Conservation (phyloP, 2,888 invertebrate genomes). For the Elmis aenea region DNA sequence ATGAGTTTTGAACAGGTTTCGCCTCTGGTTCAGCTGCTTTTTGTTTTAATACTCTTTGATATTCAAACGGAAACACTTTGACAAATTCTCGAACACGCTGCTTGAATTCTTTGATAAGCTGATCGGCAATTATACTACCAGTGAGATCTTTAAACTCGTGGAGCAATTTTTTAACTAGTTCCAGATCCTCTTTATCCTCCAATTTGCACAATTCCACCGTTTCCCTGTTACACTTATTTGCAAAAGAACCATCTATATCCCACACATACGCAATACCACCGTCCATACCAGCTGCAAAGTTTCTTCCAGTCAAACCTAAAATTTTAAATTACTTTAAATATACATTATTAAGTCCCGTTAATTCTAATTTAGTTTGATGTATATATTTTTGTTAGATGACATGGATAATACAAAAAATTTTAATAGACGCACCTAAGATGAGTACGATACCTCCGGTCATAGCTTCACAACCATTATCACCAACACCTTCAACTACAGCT, state of each 20-base stretch:
- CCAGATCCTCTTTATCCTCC: conserved; percentile 71
- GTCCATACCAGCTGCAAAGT: conserved; percentile 99
- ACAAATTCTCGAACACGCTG: conserved; percentile 73
- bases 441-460: conserved; percentile 95
- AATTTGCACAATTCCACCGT: conserved; percentile 88
- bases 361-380: no score
- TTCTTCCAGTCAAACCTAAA: conserved; percentile 92
- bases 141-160: conserved; percentile 84
- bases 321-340: no score
- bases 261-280: conserved; percentile 90
- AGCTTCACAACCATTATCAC: conserved; percentile 99
- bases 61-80: conserved; percentile 96
- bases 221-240: conserved; percentile 87
- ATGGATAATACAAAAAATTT: no score
- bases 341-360: no score
- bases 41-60: conserved; percentile 80
- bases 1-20: conserved; percentile 23
- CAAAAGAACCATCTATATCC: conserved; percentile 81
- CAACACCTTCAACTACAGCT: conserved; percentile 96
- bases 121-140: conserved; percentile 70
- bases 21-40: conserved; percentile 44
- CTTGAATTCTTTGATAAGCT: conserved; percentile 75
- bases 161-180: conserved; percentile 69
- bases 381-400: no score
- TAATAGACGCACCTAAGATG: no score